A percentile compares a stretch with the other conserved stretches of the same genome.
Evolutionary conservation across 2,113 vertebrate genomes (phyloP).

Genomic region (Pterocles burchelli): DNA sequence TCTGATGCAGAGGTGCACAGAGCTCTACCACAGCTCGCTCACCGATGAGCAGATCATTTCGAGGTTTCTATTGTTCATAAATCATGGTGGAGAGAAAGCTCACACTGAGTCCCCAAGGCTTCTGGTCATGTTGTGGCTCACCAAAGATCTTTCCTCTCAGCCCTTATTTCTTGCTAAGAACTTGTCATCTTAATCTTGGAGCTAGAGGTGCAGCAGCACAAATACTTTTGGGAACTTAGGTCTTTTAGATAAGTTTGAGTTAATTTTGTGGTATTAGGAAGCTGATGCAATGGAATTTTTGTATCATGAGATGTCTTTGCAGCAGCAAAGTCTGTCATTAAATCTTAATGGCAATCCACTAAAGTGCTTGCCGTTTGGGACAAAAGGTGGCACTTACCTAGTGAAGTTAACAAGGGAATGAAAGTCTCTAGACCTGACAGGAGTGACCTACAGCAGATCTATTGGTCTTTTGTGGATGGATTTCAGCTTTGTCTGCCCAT

Average conservation of each 20-base stretch:
- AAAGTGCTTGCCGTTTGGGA: background rate
- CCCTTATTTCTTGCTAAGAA: background rate
- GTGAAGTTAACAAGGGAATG: background rate
- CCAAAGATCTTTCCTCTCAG: background rate
- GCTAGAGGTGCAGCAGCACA: background rate
- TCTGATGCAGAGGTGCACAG: background rate
- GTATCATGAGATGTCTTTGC: background rate
- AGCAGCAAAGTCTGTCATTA: background rate
- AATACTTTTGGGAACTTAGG: background rate
- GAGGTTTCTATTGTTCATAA: background rate
- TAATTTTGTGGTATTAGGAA: constrained; percentile 14
- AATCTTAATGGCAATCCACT: background rate
- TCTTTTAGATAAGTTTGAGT: background rate
- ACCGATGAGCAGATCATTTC: background rate
- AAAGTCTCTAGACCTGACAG: background rate
- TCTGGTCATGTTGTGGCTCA: background rate
- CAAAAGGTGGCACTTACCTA: background rate
- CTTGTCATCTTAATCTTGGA: background rate
- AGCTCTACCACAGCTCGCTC: background rate
- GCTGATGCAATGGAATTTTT: constrained; percentile 10
- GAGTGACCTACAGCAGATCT: background rate
- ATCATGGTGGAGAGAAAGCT: background rate
- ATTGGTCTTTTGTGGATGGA: background rate
- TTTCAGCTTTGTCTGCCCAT: background rate
- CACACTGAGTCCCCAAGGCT: background rate